Base-by-base conservation (phyloP, 2,797 vertebrate genomes). In the Fistularia tabacaria region DNA sequence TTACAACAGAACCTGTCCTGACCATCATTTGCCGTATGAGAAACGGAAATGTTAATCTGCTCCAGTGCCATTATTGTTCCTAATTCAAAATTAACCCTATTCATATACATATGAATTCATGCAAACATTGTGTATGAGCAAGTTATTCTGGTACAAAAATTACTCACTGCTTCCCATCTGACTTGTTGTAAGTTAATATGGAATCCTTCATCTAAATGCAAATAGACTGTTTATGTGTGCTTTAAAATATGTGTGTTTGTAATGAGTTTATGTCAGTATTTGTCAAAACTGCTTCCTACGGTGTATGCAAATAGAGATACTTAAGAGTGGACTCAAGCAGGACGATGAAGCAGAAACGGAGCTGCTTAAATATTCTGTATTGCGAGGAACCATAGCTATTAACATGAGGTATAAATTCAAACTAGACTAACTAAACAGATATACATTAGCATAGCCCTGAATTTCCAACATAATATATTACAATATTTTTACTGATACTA, bases 131-230 rank as follows among this genome's bases (percentile, higher is more conserved):
- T 46, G 57, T 51, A 51, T 51, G 51, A 62, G 59, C 37, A n/a
- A 62, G 55, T 59, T 51, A 51, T 51, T 36, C 45, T 38, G 11
- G 65, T 45, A 49, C 53, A 44, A 11, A 46, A 45, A 68, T 47
- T 62, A 47, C 47, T 50, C 46, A 47, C 46, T 14, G 43, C 48
- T 58, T 66, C 59, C 15, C 46, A 48, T 57, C 53, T 64, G 51
- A 59, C 54, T 9, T 43, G 41, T 56, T 47, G 57, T 9, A 59
- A 61, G 69, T 74, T 75, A 64, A 76, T 67, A 60, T 57, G 54
- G 0, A n/a, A 57, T 73, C 69, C 75, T 70, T 84, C 79, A 81
- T 85, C 75, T 85, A 81, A 87, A 87, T 87, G 84, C 81, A 85
- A 86, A 86, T 83, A 64, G 69, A 49, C 63, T 69, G 77, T 83